A percentile compares a stretch with the other conserved stretches of the same genome.
These are phyloP conservation scores for Harpalus rufipes DNA, from an alignment of 2,888 invertebrate genomes.

Conservation along the genomic window DNA sequence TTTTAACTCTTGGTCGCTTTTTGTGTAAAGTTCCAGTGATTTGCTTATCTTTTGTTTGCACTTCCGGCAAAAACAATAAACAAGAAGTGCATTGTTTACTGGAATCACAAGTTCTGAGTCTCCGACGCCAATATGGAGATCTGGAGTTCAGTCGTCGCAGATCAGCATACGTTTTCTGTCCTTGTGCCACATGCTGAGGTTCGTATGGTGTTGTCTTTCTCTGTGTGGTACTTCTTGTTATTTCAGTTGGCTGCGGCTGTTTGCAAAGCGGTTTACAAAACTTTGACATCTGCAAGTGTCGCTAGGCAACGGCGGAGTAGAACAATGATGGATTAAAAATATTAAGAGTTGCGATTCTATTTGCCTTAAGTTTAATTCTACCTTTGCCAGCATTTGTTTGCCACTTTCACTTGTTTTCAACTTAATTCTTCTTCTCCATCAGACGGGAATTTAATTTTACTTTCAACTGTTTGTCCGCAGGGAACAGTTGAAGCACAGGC, in stretches of 20 bases:
- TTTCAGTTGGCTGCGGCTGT: slow-evolving; percentile 58
- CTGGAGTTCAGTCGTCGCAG: slow-evolving; percentile 42
- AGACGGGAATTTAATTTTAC: slow-evolving; percentile 33
- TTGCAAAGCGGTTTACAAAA: slow-evolving; percentile 64
- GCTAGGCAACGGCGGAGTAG: slow-evolving; percentile 14
- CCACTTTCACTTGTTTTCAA: slow-evolving; percentile 28
- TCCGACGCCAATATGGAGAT: slow-evolving; percentile 49
- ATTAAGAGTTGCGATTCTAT: slow-evolving; percentile 47
- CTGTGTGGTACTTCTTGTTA: slow-evolving; percentile 47
- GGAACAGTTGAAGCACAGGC: background rate
- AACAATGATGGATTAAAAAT: slow-evolving; percentile 52
- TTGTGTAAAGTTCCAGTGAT: slow-evolving; percentile 24
- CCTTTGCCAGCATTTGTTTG: slow-evolving; percentile 19
- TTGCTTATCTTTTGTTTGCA: slow-evolving; percentile 43
- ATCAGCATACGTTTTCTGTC: slow-evolving; percentile 22
- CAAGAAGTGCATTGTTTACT: slow-evolving; percentile 47
- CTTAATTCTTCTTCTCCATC: slow-evolving; percentile 31
- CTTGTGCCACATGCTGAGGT: background rate
- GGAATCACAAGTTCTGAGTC: slow-evolving; percentile 45
- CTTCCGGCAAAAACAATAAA: slow-evolving; percentile 41
- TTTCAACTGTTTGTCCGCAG: background rate
- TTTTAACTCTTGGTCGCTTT: slow-evolving; percentile 5
- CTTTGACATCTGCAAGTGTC: slow-evolving; percentile 51
- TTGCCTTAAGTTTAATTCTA: slow-evolving; percentile 37
- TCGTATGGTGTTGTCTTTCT: slow-evolving; percentile 2